Evolutionary conservation across 2,888 invertebrate species (phyloP), one percentile per base, ranked within the genome.

Genomic region (Caenorhabditis wallacei): DNA sequence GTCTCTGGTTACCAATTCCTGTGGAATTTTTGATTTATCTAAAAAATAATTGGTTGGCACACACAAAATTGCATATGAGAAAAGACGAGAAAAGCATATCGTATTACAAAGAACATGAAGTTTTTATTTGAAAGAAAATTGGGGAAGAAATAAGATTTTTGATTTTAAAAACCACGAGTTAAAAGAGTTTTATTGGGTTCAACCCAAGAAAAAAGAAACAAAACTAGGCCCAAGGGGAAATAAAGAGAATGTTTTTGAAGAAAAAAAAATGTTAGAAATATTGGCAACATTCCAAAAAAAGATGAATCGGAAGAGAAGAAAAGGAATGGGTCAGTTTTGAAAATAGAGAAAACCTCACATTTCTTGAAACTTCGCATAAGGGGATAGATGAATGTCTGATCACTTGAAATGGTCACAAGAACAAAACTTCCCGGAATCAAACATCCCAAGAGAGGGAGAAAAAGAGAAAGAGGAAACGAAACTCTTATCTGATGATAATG

Each of bases 1-100:
- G 72, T 59, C 57, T 57, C 59, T 56, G 48, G 57, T 71, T 59
- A 54, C 72, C 51, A 66, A 51, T 51, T 66, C 53, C 51, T 46
- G 10, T 53, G 35, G 66, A 66, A 66, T 70, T 56, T 57, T 57
- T 70, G 69, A 57, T 70, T 57, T 56, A 56, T 56, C 69, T 20
- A 57, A 24, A 46, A 68, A 70, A 57, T 70, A 57, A 70, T 70
- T 70, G 69, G 69, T 57, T 57, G 71, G 64, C 26, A 63, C 59
- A 59, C 56, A 56, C n/a, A 13, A 63, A 43, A 43, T 63, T 26
- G 63, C 26, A 46, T 63, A 63, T 63, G 46, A 63, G 26, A 22
- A 54, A 54, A 7, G 18, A 51, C 5, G 53, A 24, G 13, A 30
- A 5, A 7, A 20, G 1, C 40, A 51, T 48, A 64, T 66, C 66